These are phyloP conservation scores for Tuberolachnus salignus DNA, from an alignment of 2,888 invertebrate species.

Conservation along the genomic window DNA sequence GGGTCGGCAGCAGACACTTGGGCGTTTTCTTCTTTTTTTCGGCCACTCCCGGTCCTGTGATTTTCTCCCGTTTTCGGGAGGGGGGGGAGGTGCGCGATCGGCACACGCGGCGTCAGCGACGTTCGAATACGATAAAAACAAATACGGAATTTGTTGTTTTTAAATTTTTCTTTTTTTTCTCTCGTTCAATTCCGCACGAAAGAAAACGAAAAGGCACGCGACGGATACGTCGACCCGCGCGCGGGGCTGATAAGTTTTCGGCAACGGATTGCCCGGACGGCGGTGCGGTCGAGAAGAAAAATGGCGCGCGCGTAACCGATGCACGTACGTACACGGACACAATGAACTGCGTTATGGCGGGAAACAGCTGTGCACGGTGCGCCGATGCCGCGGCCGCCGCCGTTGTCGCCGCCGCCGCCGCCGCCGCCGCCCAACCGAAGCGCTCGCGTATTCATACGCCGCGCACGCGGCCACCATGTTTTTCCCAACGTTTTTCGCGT, in stretches of 20 bases:
- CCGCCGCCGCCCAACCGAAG: conserved; percentile 23
- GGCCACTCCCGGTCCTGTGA: not conserved
- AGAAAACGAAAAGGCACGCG: not conserved
- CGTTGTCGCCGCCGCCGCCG: conserved; percentile 43
- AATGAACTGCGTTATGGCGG: conserved; percentile 67
- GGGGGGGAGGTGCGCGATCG: not conserved
- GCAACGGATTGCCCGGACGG: not conserved
- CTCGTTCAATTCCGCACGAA: too few species aligned
- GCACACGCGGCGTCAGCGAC: too few species aligned
- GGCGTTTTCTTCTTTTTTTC: not conserved
- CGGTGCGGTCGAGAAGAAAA: conserved; percentile 41
- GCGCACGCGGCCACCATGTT: conserved; percentile 56
- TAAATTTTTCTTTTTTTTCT: too few species aligned
- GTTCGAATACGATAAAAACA: too few species aligned
- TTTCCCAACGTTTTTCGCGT: not conserved
- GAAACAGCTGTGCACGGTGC: conserved; percentile 68
- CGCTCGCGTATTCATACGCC: conserved; percentile 50
- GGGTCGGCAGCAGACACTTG: not conserved
- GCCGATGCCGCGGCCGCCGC: conserved; percentile 39
- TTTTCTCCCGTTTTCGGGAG: not conserved
- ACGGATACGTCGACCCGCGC: conserved; percentile 4
- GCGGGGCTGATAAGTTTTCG: not conserved
- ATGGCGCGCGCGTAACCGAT: conserved; percentile 55
- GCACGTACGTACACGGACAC: conserved; percentile 59
- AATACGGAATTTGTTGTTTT: too few species aligned